Evolutionary conservation across 2,797 vertebrate species (phyloP), one percentile per base, ranked within the genome.

Genomic region (Dendrocincla tyrannina): DNA sequence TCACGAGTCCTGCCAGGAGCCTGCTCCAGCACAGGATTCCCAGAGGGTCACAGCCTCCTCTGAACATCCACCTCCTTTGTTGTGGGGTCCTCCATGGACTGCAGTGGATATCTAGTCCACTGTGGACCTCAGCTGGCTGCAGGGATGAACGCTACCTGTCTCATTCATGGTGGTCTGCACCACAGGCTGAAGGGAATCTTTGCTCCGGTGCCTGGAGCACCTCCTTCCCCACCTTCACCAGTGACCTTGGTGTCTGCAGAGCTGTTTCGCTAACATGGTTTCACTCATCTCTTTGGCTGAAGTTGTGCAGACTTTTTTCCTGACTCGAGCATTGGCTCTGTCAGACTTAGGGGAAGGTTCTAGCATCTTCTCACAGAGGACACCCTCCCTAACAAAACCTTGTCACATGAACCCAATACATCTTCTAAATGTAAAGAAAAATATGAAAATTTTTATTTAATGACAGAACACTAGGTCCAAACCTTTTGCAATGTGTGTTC

Each of bases 371-470:
- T 41, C 16, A 41, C 39, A 17, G 14, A 58, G 64, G 5, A 8
- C 6, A 30, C 5, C 30, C 7, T 23, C 46, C 1, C 10, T 52
- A 58, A 13, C 28, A 82, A 66, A 77, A 11, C 10, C 14, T 37
- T 77, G 17, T 10, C 35, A 33, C 0, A 0, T 5, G 14, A 72
- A 13, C 8, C 27, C 3, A 5, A 55, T 82, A 23, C 10, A 23
- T 4, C 28, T 25, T 30, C 5, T 74, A 70, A 68, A 11, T 89
- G 50, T 73, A 84, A 87, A 85, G 24, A 52, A 91, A 77, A 69
- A 56, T 25, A 47, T 18, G 75, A 63, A 88, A 87, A 66, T 73
- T 63, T 76, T 91, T 94, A 68, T 89, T 89, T 87, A 68, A 80
- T 47, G 28, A 10, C 24, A 79, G 60, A 85, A 39, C 5, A 15